Base-by-base conservation (phyloP, 1,140 invertebrate genomes). In the Probaryconus sp. region DNA sequence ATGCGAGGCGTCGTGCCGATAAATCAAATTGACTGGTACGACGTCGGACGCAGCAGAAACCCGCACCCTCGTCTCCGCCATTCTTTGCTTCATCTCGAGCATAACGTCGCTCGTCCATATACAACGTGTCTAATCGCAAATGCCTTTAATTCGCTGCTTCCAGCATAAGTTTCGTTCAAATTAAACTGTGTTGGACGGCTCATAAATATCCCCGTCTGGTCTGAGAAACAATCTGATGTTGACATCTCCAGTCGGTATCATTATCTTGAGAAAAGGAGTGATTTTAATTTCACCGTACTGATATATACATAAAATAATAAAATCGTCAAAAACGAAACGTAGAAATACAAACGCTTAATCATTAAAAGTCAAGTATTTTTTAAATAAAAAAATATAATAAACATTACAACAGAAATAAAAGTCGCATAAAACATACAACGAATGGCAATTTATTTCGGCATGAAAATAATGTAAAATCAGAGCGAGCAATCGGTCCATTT, bases 131-230 rank as follows among this genome's bases (percentile, higher is more conserved):
- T 81, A 84, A 85, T 83, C 81, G 83, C 78, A 80, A 80, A 84
- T 83, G 80, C 81, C 74, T 84, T 84, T 85, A 84, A 84, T 84
- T 81, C 80, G 82, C 81, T 83, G 76, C 80, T 85, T 81, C 76
- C 78, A 80, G 81, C 81, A 82, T 83, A 84, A 84, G 81, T 83
- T 84, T 79, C 82, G 79, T 82, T 78, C 78, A 78, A 85, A 84
- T 84, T 82, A 83, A 84, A 83, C 83, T 83, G 81, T 70, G 69
- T 67, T 51, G 76, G 79, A 83, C 79, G 77, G 77, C 72, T 77
- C 78, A 81, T 84, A 81, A 81, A 84, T 58, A 26, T 47, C 11
- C n/a, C 7, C 16, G 11, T 33, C 10, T 40, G 13, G 5, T 51
- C 30, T 42, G 40, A 58, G 53, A 43, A 58, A 58, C 26, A 33